A percentile compares a stretch with the other conserved stretches of the same genome.
phyloP scores from a whole-genome alignment of 2,888 invertebrate genomes.

The Chalcosyrphus nemorum region DNA sequence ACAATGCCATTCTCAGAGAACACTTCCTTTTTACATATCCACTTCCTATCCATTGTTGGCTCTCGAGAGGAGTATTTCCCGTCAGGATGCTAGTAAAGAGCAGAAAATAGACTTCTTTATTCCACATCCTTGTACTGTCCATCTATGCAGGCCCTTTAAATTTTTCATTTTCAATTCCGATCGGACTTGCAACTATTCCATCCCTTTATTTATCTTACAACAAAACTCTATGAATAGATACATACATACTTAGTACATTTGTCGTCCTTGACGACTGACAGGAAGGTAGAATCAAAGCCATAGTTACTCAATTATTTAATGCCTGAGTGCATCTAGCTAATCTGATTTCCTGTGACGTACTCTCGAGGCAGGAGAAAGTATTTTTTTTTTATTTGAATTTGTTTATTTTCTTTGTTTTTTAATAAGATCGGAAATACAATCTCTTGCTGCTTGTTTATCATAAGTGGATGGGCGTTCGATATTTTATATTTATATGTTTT shows the following conservation, averaged over 20 bases:
- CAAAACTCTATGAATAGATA: neutral
- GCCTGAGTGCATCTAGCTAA: neutral
- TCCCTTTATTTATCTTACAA: neutral
- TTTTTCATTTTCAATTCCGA: neutral
- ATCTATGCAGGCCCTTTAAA: neutral
- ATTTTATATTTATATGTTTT: slow-evolving; percentile 22
- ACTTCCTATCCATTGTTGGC: neutral
- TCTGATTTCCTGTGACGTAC: neutral
- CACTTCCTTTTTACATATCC: too few species aligned
- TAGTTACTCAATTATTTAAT: neutral
- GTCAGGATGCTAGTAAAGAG: neutral
- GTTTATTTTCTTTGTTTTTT: neutral
- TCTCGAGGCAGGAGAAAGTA: neutral
- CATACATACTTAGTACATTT: too few species aligned
- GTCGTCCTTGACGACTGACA: neutral
- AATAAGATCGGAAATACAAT: neutral
- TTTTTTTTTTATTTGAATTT: neutral
- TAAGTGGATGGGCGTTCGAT: neutral
- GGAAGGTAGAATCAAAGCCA: neutral
- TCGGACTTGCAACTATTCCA: slow-evolving; percentile 1
- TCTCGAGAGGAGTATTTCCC: neutral
- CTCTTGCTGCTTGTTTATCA: neutral
- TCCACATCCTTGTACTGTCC: neutral
- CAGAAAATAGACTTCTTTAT: neutral
- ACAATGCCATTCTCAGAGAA: too few species aligned